These are phyloP conservation scores for Casuarius casuarius DNA, from an alignment of 2,113 vertebrate genomes.

Conservation along the genomic window DNA sequence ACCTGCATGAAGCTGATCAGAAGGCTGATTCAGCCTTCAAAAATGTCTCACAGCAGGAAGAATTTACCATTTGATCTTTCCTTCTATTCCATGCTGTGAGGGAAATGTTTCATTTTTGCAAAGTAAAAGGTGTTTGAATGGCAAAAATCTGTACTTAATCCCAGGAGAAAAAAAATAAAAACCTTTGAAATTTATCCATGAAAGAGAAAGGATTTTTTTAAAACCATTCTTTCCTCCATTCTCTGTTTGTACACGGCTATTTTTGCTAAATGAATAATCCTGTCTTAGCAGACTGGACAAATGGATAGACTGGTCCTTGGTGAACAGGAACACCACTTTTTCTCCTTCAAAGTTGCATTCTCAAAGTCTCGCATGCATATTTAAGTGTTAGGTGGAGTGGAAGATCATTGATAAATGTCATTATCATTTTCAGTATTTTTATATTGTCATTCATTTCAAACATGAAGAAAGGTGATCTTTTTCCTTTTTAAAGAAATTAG, in stretches of 20 bases:
- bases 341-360: background rate
- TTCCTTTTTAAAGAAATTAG: background rate
- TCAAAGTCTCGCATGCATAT: background rate
- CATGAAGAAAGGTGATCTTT: background rate
- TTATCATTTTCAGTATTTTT: background rate
- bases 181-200: background rate
- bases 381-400: background rate
- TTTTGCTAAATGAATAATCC: background rate
- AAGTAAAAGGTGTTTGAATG: background rate
- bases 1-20: conserved; percentile 3
- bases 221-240: fast-evolving
- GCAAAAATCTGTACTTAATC: background rate
- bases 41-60: background rate
- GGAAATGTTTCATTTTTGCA: conserved; percentile 3
- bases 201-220: background rate
- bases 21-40: conserved; percentile 27
- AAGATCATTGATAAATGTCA: background rate
- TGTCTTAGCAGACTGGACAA: background rate
- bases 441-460: background rate
- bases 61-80: conserved; percentile 46
- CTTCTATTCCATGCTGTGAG: conserved; percentile 5
- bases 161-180: background rate
- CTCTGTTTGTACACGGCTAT: background rate
- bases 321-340: background rate
- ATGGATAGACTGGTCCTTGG: background rate